Evolutionary conservation across 2,113 vertebrate genomes (phyloP), one percentile per base, ranked within the genome.

Genomic region (Coracopsis vasa): DNA sequence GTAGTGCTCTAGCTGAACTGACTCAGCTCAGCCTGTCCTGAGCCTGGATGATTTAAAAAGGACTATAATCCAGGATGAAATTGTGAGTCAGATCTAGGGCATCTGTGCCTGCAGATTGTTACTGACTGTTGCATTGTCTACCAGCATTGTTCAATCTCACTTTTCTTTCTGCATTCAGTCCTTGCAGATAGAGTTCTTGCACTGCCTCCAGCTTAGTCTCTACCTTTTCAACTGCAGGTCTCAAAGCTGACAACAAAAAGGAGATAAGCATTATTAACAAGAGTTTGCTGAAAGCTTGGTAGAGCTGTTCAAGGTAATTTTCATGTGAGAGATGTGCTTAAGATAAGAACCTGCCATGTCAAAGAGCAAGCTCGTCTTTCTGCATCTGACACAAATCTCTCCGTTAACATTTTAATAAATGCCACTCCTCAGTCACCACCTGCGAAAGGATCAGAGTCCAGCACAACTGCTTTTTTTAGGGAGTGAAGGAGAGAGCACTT

Each of bases 1-100:
- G 1, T 44, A 54, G 25, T 2, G 41, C 41, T 88, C 62, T 29
- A 28, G 28, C 37, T 91, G 75, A 85, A 79, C 70, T 80, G 50
- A 20, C 28, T 11, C 72, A 86, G 61, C 56, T 86, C 75, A 92
- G 54, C 14, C 72, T 69, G 37, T 64, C 77, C 77, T 81, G 47
- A 86, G 56, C 58, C 51, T 79, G 90, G n/a, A 47, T 86, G 72
- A 70, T 73, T 90, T 93, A 10, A 51, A 91, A 96, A 86, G 80
- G 54, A 10, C 62, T 75, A 35, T 86, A 93, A 93, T 42, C 75
- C 65, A 61, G 61, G 61, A 79, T 86, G 80, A 79, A 95, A 90
- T 65, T 78, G 69, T 77, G 67, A 95, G 86, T 86, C 88, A 92
- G 65, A 96, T 86, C 83, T 74, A 86, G 90, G 92, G 82, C 88